Evolutionary conservation across 2,113 vertebrate species (phyloP), one percentile per base, ranked within the genome.

Genomic region (Epinephelus moara): DNA sequence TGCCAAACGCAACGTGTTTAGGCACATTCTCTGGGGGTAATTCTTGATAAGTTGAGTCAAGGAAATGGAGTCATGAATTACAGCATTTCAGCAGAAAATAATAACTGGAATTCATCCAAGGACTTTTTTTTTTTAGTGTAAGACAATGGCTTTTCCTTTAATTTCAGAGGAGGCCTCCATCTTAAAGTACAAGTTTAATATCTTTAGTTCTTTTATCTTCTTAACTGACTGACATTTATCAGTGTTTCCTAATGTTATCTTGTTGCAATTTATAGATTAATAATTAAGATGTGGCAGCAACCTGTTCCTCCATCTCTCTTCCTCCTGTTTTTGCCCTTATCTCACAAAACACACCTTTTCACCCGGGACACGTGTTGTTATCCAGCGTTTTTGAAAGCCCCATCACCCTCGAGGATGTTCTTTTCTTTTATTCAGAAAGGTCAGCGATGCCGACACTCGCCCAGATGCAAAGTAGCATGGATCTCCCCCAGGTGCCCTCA

Each of bases 401-500:
- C 15, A 27, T 81, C 40, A 27, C 67, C 66, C 53, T 64, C 2
- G 15, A 79, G 70, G 68, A 85, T 84, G 79, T 81, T 77, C 55
- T 61, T 79, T 81, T 77, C 66, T 85, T 84, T 81, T 82, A 66
- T 79, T 37, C 67, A 45, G 21, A 85, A 89, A 84, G 81, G 79
- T 88, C 79, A 76, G 49, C 5, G 23, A 85, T 83, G 75, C 82
- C 40, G 63, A 64, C 33, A 57, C 83, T 55, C 6, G 18, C 53
- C 42, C 73, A 76, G 60, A 84, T 80, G 71, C 74, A 69, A 79
- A 81, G 70, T 4, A 81, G 78, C 57, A 75, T 17, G 57, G 50
- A 57, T 86, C 27, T 76, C 61, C 83, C 78, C 81, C 82, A 91
- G 78, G 80, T 89, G 82, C 73, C 80, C 50, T 80, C 64, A 14